These are phyloP conservation scores for Nysson spinosus DNA, from an alignment of 2,888 invertebrate species.

Conservation along the genomic window DNA sequence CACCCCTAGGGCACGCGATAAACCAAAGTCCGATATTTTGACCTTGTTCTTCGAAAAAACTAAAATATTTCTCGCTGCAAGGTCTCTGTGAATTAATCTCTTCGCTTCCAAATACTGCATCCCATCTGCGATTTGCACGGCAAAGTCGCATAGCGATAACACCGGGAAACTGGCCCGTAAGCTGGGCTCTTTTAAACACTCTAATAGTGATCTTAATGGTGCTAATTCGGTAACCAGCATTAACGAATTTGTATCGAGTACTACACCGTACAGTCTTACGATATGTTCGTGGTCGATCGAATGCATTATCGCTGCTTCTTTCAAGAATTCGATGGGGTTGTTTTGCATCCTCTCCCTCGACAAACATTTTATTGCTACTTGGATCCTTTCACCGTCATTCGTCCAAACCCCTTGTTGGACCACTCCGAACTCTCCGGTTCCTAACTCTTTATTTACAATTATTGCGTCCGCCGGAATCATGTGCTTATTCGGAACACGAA, in stretches of 20 bases:
- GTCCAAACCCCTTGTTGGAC: slow-evolving; percentile 99
- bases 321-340: slow-evolving; percentile 96
- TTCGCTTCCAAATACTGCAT: slow-evolving; percentile 98
- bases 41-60: slow-evolving; percentile 98
- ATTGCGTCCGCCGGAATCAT: slow-evolving; percentile 92
- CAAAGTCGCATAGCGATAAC: slow-evolving; percentile 94
- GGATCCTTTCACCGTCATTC: slow-evolving; percentile 93
- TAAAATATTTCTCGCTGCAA: slow-evolving; percentile 98
- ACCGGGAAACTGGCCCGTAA: slow-evolving; percentile 95
- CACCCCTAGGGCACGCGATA: slow-evolving; percentile 96
- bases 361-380: slow-evolving; percentile 98
- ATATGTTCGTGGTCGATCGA: slow-evolving; percentile 98
- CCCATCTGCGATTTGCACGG: slow-evolving; percentile 96
- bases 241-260: slow-evolving; percentile 92
- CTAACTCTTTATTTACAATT: slow-evolving; percentile 95
- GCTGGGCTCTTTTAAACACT: slow-evolving; percentile 96
- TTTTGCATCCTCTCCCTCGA: slow-evolving; percentile 96
- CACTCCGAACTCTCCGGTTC: slow-evolving; percentile 98
- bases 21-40: slow-evolving; percentile 98
- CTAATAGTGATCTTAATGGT: slow-evolving; percentile 94
- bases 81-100: slow-evolving; percentile 97
- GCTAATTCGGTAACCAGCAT: slow-evolving; percentile 94
- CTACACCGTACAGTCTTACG: slow-evolving; percentile 97
- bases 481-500: slow-evolving; percentile 89
- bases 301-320: slow-evolving; percentile 99